These are phyloP conservation scores for Pogona vitticeps DNA, from an alignment of 2,113 vertebrate species.

Conservation along the genomic window DNA sequence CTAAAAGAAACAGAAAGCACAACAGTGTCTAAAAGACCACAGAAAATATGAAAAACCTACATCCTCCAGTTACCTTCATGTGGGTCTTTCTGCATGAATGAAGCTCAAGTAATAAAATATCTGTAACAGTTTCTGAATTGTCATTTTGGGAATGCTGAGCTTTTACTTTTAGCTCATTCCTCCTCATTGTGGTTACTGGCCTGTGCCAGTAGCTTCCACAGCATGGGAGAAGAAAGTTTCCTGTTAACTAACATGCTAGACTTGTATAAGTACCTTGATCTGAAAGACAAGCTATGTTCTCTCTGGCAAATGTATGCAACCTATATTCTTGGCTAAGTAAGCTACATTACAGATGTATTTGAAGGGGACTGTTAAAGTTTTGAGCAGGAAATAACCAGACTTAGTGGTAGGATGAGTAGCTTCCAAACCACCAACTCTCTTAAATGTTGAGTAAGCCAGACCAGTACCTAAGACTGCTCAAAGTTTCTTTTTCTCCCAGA, in stretches of 20 bases:
- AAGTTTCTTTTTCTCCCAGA: not conserved
- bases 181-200: slow-evolving; percentile 33
- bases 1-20: not conserved
- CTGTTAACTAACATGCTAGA: slow-evolving; percentile 42
- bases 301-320: slow-evolving; percentile 2
- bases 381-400: slow-evolving; percentile 32
- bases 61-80: not conserved
- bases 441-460: slow-evolving; percentile 8
- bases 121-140: not conserved
- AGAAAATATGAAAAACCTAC: not conserved
- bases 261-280: not conserved
- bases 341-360: not conserved
- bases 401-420: slow-evolving; percentile 46
- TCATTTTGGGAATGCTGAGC: not conserved
- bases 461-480: not conserved
- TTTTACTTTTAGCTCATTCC: not conserved
- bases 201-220: not conserved
- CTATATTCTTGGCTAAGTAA: slow-evolving; percentile 10
- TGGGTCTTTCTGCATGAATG: not conserved
- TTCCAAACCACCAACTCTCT: not conserved
- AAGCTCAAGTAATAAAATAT: not conserved
- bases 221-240: slow-evolving; percentile 35
- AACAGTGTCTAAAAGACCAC: not conserved
- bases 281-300: slow-evolving; percentile 65
- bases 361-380: slow-evolving; percentile 56